Conservation (phyloP, 2,113 vertebrate species). For the Phyllopteryx taeniolatus region DNA sequence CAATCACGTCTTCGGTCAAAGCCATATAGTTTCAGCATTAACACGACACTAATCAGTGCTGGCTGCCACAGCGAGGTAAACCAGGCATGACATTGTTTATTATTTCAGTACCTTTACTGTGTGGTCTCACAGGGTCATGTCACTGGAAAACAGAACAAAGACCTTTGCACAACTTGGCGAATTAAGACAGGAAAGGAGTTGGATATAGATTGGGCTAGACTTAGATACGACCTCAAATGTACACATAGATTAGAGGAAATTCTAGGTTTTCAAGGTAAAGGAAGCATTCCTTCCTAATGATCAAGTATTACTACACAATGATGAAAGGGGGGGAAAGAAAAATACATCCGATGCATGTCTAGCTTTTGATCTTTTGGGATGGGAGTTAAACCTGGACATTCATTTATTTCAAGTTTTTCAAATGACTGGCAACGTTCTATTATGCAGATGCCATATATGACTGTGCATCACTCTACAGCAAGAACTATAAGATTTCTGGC, state of each 20-base stretch:
- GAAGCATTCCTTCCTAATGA: background rate
- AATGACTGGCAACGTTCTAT: constrained; percentile 14
- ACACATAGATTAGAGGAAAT: constrained; percentile 42
- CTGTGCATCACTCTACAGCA: constrained; percentile 89
- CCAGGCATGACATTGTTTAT: constrained; percentile 49
- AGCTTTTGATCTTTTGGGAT: background rate
- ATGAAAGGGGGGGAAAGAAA: background rate
- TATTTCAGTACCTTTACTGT: constrained; percentile 50
- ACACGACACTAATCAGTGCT: constrained; percentile 46
- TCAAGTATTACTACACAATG: background rate
- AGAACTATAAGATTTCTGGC: constrained; percentile 90
- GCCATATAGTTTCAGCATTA: constrained; percentile 24
- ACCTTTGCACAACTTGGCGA: constrained; percentile 49
- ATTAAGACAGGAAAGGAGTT: constrained; percentile 51
- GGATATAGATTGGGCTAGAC: background rate
- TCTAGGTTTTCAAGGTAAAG: constrained; percentile 20
- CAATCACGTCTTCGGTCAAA: constrained; percentile 42
- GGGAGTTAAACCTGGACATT: background rate
- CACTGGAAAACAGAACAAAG: constrained; percentile 46
- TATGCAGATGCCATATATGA: constrained; percentile 89
- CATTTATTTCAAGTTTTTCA: background rate
- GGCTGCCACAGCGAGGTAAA: constrained; percentile 35
- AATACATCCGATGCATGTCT: background rate
- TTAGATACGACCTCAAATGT: background rate
- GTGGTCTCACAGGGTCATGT: constrained; percentile 38